Evolutionary conservation across 2,888 invertebrate genomes (phyloP).

Genomic region (Disparrhopalites patrizii): DNA sequence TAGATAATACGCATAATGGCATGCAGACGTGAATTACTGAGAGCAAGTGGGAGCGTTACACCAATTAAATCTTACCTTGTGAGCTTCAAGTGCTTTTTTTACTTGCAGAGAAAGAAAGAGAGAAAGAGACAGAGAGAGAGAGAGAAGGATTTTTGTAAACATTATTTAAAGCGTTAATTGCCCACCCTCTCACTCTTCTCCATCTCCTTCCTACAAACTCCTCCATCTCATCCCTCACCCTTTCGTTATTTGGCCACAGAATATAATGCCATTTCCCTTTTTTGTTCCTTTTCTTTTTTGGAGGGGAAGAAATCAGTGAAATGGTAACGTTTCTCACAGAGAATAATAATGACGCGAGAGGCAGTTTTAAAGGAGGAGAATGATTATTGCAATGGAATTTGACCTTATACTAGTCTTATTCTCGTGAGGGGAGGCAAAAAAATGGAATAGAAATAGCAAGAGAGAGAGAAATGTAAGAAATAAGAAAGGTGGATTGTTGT

Average conservation of each 20-base stretch:
- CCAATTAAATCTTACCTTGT: slow-evolving; percentile 1
- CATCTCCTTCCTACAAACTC: too few species aligned
- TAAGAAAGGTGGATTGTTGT: background rate
- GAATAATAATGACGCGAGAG: background rate
- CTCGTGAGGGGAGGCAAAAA: background rate
- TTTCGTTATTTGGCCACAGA: too few species aligned
- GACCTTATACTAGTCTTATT: background rate
- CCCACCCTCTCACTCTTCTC: background rate
- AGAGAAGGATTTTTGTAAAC: background rate
- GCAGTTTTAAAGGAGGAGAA: background rate
- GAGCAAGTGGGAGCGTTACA: too few species aligned
- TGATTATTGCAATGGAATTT: background rate
- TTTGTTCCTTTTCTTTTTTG: too few species aligned
- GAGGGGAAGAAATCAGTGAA: too few species aligned
- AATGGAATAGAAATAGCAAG: background rate
- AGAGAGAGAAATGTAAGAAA: background rate
- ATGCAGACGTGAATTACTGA: too few species aligned
- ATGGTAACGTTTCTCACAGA: background rate
- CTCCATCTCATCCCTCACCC: too few species aligned
- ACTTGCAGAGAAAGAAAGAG: background rate
- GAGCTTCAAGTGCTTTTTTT: background rate
- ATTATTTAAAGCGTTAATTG: slow-evolving; percentile 7
- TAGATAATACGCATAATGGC: too few species aligned
- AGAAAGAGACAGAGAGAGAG: background rate
- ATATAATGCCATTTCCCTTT: too few species aligned